phyloP scores from a whole-genome alignment of 2,888 invertebrate genomes.

The Cerastoderma edule region DNA sequence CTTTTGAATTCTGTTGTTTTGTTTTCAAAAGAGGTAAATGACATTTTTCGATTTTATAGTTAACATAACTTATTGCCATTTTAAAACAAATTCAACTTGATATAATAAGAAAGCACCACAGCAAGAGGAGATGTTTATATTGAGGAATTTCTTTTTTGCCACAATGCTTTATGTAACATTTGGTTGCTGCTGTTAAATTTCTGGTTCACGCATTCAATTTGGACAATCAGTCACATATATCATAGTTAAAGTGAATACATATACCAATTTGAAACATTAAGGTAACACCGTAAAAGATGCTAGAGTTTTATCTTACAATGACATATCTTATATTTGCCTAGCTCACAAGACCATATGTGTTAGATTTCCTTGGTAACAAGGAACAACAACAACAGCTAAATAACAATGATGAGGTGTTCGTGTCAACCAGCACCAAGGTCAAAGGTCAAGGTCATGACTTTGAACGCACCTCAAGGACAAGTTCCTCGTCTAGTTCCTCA shows the following conservation, averaged over 20 bases:
- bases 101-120: no score
- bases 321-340: neutral
- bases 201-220: no score
- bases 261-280: no score
- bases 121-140: neutral
- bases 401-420: conserved; percentile 16
- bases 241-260: no score
- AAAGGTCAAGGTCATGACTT: conserved; percentile 50
- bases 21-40: no score
- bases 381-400: neutral
- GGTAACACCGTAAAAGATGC: no score
- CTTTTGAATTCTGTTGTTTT: no score
- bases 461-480: conserved; percentile 22
- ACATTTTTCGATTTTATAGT: no score
- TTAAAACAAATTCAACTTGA: no score
- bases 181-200: no score
- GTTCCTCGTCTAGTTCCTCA: conserved; percentile 36
- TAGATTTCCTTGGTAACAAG: neutral
- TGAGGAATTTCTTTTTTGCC: neutral
- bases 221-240: no score
- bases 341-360: conserved; percentile 8
- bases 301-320: neutral
- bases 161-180: neutral
- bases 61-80: no score
- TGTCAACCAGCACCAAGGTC: conserved; percentile 33